phyloP scores from a whole-genome alignment of 2,888 invertebrate genomes.

The Pasiphila rectangulata region DNA sequence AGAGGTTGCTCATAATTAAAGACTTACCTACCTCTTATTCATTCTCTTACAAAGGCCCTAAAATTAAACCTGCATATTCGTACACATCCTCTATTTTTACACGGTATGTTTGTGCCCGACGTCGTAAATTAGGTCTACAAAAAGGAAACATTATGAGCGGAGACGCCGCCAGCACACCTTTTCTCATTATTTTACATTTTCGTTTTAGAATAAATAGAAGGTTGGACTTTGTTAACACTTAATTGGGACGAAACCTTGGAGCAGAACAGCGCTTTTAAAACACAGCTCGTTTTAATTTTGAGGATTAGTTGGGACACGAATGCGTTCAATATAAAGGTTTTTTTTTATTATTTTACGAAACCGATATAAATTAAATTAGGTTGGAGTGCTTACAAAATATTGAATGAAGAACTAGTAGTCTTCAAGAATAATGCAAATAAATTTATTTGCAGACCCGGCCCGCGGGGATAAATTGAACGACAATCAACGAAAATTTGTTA shows the following conservation, averaged over 20 bases:
- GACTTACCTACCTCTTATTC: constrained; percentile 63
- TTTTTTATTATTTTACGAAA: constrained; percentile 18
- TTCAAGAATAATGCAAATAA: constrained; percentile 42
- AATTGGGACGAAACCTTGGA: constrained; percentile 1
- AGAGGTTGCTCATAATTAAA: constrained; percentile 65
- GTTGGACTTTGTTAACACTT: constrained; percentile 41
- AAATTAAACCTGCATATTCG: constrained; percentile 72
- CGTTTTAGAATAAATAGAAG: constrained; percentile 46
- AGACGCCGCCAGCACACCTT: constrained; percentile 55
- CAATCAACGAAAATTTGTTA: constrained; percentile 38
- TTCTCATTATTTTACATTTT: constrained; percentile 60
- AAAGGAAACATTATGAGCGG: constrained; percentile 63
- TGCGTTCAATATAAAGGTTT: constrained; percentile 11
- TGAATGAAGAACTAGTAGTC: constrained; percentile 36
- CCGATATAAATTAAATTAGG: constrained; percentile 24
- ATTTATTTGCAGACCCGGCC: constrained; percentile 40
- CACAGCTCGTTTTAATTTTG: not conserved
- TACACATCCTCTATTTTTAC: constrained; percentile 62
- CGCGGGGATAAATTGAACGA: constrained; percentile 43
- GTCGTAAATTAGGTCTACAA: constrained; percentile 71
- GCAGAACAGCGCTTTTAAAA: constrained; percentile 4
- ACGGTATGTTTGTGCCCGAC: constrained; percentile 54
- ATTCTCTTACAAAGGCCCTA: constrained; percentile 63
- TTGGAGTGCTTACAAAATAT: constrained; percentile 33
- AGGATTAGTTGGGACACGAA: constrained; percentile 19